Percentiles rank a stretch among this genome's conserved stretches.
Conservation (phyloP, 2,113 vertebrate genomes). For the Felis chaus region DNA sequence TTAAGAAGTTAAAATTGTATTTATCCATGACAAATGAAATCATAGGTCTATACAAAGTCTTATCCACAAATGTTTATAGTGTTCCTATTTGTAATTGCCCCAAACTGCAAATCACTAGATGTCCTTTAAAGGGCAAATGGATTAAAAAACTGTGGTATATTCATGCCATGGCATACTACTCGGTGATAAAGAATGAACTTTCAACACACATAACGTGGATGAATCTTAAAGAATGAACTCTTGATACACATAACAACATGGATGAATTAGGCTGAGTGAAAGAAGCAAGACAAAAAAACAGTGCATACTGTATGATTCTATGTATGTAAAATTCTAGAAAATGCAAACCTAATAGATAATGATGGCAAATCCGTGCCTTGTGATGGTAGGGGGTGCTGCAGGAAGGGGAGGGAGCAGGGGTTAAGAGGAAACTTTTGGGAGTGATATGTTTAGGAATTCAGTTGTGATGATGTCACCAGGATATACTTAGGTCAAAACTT, state of each 20-base stretch:
- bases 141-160: not conserved
- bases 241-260: not conserved
- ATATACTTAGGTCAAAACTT: not conserved
- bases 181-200: not conserved
- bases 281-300: not conserved
- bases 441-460: not conserved
- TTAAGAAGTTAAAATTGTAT: not conserved
- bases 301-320: not conserved
- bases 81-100: not conserved
- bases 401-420: not conserved
- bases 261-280: not conserved
- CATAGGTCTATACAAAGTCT: not conserved
- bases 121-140: not conserved
- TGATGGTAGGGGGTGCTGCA: not conserved
- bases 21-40: not conserved
- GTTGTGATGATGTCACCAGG: not conserved
- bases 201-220: not conserved
- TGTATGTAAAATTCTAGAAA: not conserved
- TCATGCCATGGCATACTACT: not conserved
- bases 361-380: not conserved
- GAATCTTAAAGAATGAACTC: not conserved
- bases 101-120: not conserved
- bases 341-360: not conserved
- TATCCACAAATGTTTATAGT: not conserved
- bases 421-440: not conserved